Evolutionary conservation across 2,888 invertebrate genomes (phyloP).

Genomic region (Gari tellinella): DNA sequence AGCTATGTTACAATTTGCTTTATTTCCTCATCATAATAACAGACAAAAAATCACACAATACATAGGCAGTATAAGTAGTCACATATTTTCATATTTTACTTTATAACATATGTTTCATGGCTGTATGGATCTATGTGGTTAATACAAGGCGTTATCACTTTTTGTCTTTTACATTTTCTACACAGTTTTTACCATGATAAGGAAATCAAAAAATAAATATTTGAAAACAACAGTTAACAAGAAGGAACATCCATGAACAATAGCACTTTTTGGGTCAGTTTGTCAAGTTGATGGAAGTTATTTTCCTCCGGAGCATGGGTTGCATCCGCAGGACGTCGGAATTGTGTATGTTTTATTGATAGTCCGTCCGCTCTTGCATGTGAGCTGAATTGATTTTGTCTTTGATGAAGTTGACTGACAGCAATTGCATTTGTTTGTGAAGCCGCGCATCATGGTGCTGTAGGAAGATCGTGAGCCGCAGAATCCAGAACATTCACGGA

Average conservation of each 20-base stretch:
- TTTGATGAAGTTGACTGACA: constrained; percentile 67
- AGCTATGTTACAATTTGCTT: too few species aligned
- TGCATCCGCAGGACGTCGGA: constrained; percentile 71
- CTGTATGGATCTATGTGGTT: too few species aligned
- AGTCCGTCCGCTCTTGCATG: constrained; percentile 70
- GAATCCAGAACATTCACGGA: constrained; percentile 74
- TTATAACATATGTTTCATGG: too few species aligned
- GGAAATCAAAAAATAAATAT: constrained; percentile 32
- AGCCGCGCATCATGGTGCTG: constrained; percentile 65
- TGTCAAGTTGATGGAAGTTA: neutral
- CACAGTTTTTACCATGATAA: constrained; percentile 21
- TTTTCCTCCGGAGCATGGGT: constrained; percentile 52
- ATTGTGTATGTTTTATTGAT: constrained; percentile 66
- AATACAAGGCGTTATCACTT: too few species aligned
- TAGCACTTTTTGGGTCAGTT: too few species aligned
- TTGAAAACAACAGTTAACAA: too few species aligned
- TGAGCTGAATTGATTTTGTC: constrained; percentile 61
- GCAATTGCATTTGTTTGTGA: constrained; percentile 70
- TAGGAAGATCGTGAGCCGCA: constrained; percentile 71
- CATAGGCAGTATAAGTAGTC: too few species aligned
- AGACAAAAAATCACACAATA: too few species aligned
- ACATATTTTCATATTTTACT: too few species aligned
- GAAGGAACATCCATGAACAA: too few species aligned
- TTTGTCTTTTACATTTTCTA: neutral
- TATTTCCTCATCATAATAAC: too few species aligned